Conservation (phyloP, 2,797 vertebrate species). For the Morelia viridis region DNA sequence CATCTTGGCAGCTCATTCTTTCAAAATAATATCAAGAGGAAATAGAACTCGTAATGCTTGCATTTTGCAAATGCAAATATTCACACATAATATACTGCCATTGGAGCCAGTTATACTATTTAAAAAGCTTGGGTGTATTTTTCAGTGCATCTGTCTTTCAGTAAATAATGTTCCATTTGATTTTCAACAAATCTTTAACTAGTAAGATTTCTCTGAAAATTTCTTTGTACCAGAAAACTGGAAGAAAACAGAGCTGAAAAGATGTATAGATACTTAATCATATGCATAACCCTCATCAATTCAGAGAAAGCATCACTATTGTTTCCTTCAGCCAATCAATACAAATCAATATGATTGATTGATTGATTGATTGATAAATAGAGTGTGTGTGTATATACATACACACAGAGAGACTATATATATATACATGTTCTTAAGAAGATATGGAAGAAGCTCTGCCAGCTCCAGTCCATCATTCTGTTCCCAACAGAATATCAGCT, state of each 20-base stretch:
- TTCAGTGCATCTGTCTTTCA: not conserved
- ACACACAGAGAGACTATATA: too few relatives aligned
- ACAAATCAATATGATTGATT: not conserved
- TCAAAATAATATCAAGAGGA: not conserved
- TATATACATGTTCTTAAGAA: not conserved
- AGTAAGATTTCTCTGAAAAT: not conserved
- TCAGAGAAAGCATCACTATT: not conserved
- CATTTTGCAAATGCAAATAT: not conserved
- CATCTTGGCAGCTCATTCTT: not conserved
- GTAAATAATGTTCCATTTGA: not conserved
- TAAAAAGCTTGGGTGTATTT: not conserved
- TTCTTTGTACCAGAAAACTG: not conserved
- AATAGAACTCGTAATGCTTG: slow-evolving; percentile 5
- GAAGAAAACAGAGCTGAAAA: not conserved
- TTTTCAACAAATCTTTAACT: not conserved
- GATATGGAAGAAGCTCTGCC: not conserved
- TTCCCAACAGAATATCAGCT: not conserved
- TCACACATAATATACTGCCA: not conserved
- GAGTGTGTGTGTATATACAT: not conserved
- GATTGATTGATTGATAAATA: not conserved
- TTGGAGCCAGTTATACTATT: not conserved
- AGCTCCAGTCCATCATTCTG: not conserved
- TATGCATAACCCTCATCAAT: not conserved
- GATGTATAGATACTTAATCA: not conserved
- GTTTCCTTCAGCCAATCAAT: not conserved